phyloP scores from a whole-genome alignment of 2,888 invertebrate genomes.

The Mimumesa dahlbomi region DNA sequence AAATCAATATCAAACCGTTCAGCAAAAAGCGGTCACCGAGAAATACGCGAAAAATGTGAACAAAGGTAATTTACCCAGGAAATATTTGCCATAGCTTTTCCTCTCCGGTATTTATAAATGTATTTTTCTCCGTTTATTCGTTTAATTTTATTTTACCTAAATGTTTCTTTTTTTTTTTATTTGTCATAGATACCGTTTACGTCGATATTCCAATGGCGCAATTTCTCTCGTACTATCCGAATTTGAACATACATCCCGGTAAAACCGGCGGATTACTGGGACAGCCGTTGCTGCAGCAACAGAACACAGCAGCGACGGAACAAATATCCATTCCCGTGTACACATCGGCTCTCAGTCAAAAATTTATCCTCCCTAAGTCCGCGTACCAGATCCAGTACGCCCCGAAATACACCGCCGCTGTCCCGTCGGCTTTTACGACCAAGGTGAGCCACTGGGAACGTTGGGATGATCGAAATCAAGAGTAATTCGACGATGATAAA shows the following conservation, averaged over 20 bases:
- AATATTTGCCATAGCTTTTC: too few species aligned
- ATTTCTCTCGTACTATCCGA: conserved; percentile 71
- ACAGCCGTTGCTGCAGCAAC: conserved; percentile 59
- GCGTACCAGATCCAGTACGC: conserved; percentile 66
- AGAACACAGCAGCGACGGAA: conserved; percentile 57
- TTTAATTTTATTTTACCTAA: too few species aligned
- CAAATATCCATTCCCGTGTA: conserved; percentile 71
- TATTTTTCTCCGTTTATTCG: too few species aligned
- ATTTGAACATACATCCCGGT: conserved; percentile 53
- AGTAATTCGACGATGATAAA: too few species aligned
- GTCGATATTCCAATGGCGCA: conserved; percentile 73
- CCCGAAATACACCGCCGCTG: conserved; percentile 25
- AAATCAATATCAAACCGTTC: conserved; percentile 71
- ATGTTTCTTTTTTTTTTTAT: too few species aligned
- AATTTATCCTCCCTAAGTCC: conserved; percentile 63
- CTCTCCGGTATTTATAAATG: too few species aligned
- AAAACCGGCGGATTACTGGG: conserved; percentile 12
- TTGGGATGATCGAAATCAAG: background rate
- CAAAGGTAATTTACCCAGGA: too few species aligned
- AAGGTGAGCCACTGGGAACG: conserved; percentile 31
- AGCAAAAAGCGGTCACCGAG: conserved; percentile 68
- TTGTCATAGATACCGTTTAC: too few species aligned
- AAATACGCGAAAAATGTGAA: conserved; percentile 70
- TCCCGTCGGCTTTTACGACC: conserved; percentile 23
- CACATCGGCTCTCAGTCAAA: conserved; percentile 62